These are phyloP conservation scores for Carposina sasakii DNA, from an alignment of 1,140 invertebrate genomes.

Conservation along the genomic window DNA sequence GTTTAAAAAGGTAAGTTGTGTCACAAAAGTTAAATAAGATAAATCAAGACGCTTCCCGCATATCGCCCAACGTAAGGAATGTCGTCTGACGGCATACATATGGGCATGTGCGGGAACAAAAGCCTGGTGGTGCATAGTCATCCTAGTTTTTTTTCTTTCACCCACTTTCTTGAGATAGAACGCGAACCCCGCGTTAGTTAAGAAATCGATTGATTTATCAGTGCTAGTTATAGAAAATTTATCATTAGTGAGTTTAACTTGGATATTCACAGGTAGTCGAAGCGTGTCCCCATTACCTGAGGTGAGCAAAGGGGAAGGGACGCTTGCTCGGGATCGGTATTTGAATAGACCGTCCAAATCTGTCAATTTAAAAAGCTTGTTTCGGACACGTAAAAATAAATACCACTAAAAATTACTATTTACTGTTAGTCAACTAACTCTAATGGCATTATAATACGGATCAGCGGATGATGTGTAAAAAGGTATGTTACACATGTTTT, in stretches of 20 bases:
- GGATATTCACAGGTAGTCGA: constrained; percentile 56
- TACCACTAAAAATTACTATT: too few species aligned
- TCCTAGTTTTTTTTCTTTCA: constrained; percentile 49
- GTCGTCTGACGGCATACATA: constrained; percentile 66
- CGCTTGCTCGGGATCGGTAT: constrained; percentile 46
- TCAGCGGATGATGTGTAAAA: too few species aligned
- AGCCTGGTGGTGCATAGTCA: constrained; percentile 65
- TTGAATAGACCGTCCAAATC: constrained; percentile 44
- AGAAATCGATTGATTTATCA: too few species aligned
- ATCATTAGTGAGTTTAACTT: too few species aligned
- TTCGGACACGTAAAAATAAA: too few species aligned
- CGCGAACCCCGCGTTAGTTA: too few species aligned
- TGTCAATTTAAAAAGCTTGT: too few species aligned
- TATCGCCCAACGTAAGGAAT: constrained; percentile 55
- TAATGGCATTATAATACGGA: too few species aligned
- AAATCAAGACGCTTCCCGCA: constrained; percentile 54
- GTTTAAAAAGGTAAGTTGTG: constrained; percentile 68
- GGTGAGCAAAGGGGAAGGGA: constrained; percentile 37
- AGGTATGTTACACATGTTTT: too few species aligned
- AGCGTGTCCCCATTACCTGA: constrained; percentile 53
- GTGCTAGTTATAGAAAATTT: too few species aligned
- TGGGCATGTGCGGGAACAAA: constrained; percentile 61
- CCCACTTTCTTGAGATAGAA: constrained; percentile 46
- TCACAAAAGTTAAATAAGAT: constrained; percentile 54
- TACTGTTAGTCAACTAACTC: too few species aligned